These are phyloP conservation scores for Arctocebus calabarensis DNA, from an alignment of 2,797 vertebrate genomes.

Conservation along the genomic window DNA sequence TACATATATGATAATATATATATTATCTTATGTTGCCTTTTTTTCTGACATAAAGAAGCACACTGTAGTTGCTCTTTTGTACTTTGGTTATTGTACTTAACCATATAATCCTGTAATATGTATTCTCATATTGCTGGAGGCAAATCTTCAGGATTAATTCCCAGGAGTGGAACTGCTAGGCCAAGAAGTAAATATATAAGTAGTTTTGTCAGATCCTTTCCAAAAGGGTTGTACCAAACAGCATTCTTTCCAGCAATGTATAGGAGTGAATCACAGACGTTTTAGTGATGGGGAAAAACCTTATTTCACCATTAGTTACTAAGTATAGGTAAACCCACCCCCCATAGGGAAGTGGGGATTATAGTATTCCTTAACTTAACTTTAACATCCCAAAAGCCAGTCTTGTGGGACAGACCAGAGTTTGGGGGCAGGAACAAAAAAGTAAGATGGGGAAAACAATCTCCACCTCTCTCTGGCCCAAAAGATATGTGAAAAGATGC, in stretches of 20 bases:
- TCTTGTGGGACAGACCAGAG: background rate
- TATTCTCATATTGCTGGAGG: background rate
- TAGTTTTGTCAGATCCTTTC: background rate
- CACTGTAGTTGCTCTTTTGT: background rate
- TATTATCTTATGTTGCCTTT: background rate
- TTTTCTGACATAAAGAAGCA: background rate
- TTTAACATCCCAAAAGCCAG: conserved; percentile 9
- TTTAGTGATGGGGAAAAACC: background rate
- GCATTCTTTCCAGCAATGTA: conserved; percentile 1
- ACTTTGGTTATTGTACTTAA: conserved; percentile 28
- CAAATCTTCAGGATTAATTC: conserved; percentile 4
- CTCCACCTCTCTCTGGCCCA: background rate
- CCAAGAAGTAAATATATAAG: conserved; percentile 36
- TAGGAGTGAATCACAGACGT: background rate
- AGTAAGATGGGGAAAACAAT: background rate
- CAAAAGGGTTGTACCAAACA: background rate
- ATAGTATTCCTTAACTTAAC: background rate
- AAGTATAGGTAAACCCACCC: background rate
- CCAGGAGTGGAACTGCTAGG: background rate
- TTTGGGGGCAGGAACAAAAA: background rate
- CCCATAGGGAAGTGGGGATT: background rate
- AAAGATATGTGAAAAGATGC: background rate
- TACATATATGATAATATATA: no score
- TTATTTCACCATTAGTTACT: background rate
- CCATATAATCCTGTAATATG: background rate